phyloP scores from a whole-genome alignment of 2,888 invertebrate genomes.

The Quadroppia sp. region DNA sequence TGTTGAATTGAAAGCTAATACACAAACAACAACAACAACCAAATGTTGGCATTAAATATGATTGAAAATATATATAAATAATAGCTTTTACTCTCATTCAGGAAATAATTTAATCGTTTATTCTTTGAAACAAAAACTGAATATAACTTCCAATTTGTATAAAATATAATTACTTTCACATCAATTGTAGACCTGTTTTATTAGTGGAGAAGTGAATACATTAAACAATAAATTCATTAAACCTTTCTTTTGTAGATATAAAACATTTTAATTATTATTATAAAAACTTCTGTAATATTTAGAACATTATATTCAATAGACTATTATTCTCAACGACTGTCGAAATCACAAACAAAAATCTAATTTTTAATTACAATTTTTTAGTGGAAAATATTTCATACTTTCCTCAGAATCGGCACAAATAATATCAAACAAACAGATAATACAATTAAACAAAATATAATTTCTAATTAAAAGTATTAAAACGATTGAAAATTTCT shows the following conservation, averaged over 20 bases:
- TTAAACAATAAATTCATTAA: neutral
- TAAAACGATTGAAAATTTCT: neutral
- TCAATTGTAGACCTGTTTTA: neutral
- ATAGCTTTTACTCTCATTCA: slow-evolving; percentile 16
- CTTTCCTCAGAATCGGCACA: neutral
- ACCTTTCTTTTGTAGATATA: neutral
- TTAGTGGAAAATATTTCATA: neutral
- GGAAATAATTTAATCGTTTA: neutral
- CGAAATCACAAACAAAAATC: neutral
- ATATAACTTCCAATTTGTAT: slow-evolving; percentile 4
- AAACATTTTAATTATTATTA: neutral
- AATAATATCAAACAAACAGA: neutral
- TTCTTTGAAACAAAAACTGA: neutral
- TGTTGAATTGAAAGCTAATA: neutral
- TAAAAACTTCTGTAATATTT: neutral
- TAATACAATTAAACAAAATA: neutral
- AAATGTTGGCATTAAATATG: slow-evolving; percentile 6
- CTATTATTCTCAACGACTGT: neutral
- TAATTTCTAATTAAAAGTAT: neutral
- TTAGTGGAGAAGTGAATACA: neutral
- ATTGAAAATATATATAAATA: neutral
- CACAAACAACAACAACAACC: neutral
- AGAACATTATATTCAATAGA: neutral
- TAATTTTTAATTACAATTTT: neutral
- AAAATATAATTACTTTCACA: neutral